Evolutionary conservation across 92 coral and sea anemone species (phyloP), one percentile per base, ranked within the genome.

Genomic region (Micromussa lordhowensis): DNA sequence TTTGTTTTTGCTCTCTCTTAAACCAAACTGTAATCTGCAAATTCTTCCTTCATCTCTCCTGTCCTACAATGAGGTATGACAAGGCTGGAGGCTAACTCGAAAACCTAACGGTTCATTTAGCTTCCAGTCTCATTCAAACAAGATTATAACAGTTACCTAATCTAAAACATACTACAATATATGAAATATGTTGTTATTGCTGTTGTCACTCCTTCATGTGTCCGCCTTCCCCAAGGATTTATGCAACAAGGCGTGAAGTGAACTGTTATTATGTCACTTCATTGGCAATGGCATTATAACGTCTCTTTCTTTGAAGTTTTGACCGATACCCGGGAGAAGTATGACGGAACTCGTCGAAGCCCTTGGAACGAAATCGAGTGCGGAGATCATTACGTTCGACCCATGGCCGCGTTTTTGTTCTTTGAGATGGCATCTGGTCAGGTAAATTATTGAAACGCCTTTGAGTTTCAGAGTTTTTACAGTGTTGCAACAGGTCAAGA

Each of bases 351-450:
- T 29, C 92, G 98, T 5, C 97, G 98, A 82, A 96, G 98, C 58
- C 98, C 98, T 1, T 96, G 98, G 98, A 96, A 96, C 88, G 98
- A 96, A 75, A 93, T 96, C 68, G 98, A 96, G 89, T 96, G 98
- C 73, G 98, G 98, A 24, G 97, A 96, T 53, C 97, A 96, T 85
- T 96, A 96, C 61, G 94, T 94, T 29, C 95, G 98, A 0, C 94
- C 98, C 24, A 96, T 96, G 98, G 92, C 94, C 4, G 91, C 98
- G 4, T 94, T 96, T 82, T 84, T 92, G 19, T 91, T 94, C 35
- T 96, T 96, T 54, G 98, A 96, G 88, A 77, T 89, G 38, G 97
- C 89, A 16, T 90, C 98, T 18, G 98, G 98, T 75, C 96, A 94
- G 94, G 98, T 96, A 92, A 69, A 26, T 9, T 35, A 29, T 15